Conservation (phyloP, 30 jellyfish, hydroid and myxozoan species). For the Cassiopea andromeda region DNA sequence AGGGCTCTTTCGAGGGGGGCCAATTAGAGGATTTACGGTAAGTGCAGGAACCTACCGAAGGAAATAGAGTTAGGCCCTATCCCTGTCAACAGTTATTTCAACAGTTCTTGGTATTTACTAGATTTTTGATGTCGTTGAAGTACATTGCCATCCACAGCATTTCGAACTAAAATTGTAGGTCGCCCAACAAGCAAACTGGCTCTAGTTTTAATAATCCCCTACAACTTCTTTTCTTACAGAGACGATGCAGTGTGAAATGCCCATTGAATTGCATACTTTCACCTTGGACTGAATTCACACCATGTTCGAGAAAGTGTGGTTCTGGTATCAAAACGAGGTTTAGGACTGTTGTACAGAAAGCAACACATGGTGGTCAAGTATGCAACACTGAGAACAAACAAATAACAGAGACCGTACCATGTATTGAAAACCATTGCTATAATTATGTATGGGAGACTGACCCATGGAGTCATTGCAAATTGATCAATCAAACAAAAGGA, state of each 20-base stretch:
- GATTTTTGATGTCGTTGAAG: too few species aligned
- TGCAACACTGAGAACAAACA: constrained; percentile 31
- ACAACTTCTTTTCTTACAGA: constrained; percentile 2
- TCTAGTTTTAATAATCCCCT: too few species aligned
- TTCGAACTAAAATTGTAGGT: too few species aligned
- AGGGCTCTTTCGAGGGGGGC: too few species aligned
- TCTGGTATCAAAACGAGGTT: constrained; percentile 63
- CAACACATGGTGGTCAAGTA: constrained; percentile 65
- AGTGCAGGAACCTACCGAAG: too few species aligned
- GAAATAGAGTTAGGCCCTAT: too few species aligned
- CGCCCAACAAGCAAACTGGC: too few species aligned
- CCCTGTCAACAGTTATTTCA: too few species aligned
- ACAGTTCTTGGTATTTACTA: too few species aligned
- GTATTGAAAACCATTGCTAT: constrained; percentile 47
- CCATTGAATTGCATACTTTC: constrained; percentile 73
- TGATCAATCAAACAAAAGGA: constrained; percentile 50
- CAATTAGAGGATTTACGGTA: too few species aligned
- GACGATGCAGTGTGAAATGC: constrained; percentile 46
- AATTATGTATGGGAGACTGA: constrained; percentile 59
- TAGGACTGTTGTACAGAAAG: constrained; percentile 59
- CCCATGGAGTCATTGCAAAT: constrained; percentile 54
- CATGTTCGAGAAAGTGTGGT: constrained; percentile 73
- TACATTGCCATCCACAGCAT: too few species aligned
- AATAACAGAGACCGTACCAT: constrained; percentile 48
- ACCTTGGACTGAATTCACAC: constrained; percentile 59